Evolutionary conservation across 2,888 invertebrate genomes (phyloP).

Genomic region (Julus scanicus): DNA sequence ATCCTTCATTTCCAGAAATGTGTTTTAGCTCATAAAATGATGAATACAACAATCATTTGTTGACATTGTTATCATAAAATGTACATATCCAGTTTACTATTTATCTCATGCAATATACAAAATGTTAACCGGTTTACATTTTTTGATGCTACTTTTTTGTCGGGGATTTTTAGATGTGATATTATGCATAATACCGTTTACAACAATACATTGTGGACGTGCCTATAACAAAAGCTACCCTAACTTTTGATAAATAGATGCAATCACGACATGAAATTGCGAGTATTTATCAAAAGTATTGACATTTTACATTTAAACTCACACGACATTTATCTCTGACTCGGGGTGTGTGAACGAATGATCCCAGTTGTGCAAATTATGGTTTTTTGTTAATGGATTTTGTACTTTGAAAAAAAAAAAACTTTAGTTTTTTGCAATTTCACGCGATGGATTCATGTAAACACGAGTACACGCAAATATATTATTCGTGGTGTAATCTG

Average conservation of each 20-base stretch:
- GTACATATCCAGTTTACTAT: neutral
- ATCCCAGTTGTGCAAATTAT: neutral
- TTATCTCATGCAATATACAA: neutral
- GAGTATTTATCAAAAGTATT: conserved; percentile 1
- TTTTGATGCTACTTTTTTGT: neutral
- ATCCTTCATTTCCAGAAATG: conserved; percentile 13
- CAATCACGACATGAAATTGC: neutral
- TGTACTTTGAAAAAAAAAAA: neutral
- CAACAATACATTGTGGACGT: neutral
- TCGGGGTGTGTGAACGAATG: neutral
- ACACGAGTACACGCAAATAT: neutral
- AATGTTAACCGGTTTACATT: neutral
- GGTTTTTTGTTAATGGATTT: neutral
- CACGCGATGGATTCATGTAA: neutral
- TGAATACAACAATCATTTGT: neutral
- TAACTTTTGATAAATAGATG: neutral
- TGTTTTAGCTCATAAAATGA: neutral
- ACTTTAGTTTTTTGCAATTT: too few species aligned
- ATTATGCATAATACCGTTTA: neutral
- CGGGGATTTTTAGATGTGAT: neutral
- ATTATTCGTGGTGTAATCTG: neutral
- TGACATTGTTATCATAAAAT: neutral
- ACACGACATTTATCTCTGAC: neutral
- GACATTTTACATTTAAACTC: neutral
- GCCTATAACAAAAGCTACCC: neutral